These are phyloP conservation scores for Cyprinodon brontotheroides DNA, from an alignment of 2,113 vertebrate species.

Conservation along the genomic window DNA sequence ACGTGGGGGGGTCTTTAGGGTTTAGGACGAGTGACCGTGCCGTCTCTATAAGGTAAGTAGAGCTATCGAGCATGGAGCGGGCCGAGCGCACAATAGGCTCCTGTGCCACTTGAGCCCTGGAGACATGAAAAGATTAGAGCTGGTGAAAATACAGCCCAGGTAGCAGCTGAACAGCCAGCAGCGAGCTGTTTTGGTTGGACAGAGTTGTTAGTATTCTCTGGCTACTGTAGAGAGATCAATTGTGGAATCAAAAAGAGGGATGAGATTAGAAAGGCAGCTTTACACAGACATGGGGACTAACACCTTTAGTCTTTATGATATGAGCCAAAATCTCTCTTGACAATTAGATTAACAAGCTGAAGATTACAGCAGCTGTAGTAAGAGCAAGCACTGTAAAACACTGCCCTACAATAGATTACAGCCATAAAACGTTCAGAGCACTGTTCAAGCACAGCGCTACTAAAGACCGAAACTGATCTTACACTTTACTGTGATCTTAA, in stretches of 20 bases:
- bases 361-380: conserved; percentile 68
- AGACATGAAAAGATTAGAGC: conserved; percentile 24
- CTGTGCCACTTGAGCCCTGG: conserved; percentile 91
- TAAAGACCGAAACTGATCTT: conserved; percentile 54
- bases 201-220: conserved; percentile 55
- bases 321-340: conserved; percentile 54
- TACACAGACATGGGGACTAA: conserved; percentile 58
- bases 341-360: conserved; percentile 73
- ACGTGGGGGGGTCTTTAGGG: conserved; percentile 96
- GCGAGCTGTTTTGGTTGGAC: conserved; percentile 26
- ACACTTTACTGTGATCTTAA: conserved; percentile 25
- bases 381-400: conserved; percentile 61
- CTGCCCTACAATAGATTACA: conserved; percentile 68
- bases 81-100: conserved; percentile 95
- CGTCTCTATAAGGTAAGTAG: conserved; percentile 89
- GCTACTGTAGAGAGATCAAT: conserved; percentile 64
- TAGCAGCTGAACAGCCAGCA: conserved; percentile 29
- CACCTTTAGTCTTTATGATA: conserved; percentile 68
- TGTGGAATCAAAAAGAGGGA: conserved; percentile 50
- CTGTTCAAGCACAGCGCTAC: conserved; percentile 37
- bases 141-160: conserved; percentile 34
- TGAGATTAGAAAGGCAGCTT: conserved; percentile 67
- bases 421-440: conserved; percentile 68
- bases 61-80: conserved; percentile 96
- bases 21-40: conserved; percentile 95